Evolutionary conservation across 2,888 invertebrate genomes (phyloP).

Genomic region (Agriopis aurantiaria): DNA sequence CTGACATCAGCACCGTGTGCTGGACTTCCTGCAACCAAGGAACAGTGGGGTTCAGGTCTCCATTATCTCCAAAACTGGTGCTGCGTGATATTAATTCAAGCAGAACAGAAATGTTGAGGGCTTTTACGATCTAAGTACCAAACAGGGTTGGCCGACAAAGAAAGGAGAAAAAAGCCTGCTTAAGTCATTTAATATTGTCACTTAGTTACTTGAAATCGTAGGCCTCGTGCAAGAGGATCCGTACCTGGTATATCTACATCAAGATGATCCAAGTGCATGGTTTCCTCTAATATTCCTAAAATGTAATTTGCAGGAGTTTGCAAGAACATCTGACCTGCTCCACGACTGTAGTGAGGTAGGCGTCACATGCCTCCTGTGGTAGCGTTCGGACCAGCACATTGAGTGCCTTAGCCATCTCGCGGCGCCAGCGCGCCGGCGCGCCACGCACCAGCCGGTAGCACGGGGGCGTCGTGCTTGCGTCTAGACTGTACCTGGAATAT

Average conservation of each 20-base stretch:
- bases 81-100: too few species aligned
- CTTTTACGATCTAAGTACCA: too few species aligned
- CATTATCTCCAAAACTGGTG: background rate
- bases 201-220: too few species aligned
- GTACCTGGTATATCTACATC: too few species aligned
- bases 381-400: conserved; percentile 90
- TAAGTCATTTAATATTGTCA: too few species aligned
- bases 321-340: conserved; percentile 87
- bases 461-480: conserved; percentile 90
- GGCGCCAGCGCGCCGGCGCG: conserved; percentile 87
- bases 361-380: conserved; percentile 92
- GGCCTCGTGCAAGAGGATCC: too few species aligned
- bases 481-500: conserved; percentile 88
- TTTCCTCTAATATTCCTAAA: too few species aligned
- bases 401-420: conserved; percentile 86
- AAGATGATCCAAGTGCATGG: too few species aligned
- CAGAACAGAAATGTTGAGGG: background rate
- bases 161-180: too few species aligned
- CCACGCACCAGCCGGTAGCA: conserved; percentile 90
- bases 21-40: conserved; percentile 88
- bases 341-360: conserved; percentile 92
- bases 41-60: background rate
- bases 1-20: conserved; percentile 92
- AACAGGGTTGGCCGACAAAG: too few species aligned
- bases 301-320: background rate